phyloP scores from a whole-genome alignment of 2,888 invertebrate genomes.

The Psylliodes chrysocephalus region DNA sequence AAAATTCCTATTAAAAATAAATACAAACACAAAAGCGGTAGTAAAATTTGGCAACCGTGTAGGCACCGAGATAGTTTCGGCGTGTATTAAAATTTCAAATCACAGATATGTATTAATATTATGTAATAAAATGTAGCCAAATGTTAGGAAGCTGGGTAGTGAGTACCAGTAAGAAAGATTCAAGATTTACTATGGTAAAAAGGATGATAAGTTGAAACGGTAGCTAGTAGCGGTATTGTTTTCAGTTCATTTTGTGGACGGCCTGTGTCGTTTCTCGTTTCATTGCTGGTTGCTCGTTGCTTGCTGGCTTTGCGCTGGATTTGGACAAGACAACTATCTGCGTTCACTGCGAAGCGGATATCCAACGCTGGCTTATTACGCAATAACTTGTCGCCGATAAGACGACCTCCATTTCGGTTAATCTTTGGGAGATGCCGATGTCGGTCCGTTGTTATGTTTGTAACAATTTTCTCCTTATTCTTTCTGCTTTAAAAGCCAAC shows the following conservation, averaged over 20 bases:
- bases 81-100: constrained; percentile 17
- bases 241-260: constrained; percentile 17
- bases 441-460: background rate
- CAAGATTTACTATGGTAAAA: constrained; percentile 7
- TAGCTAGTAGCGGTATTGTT: constrained; percentile 21
- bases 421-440: constrained; percentile 18
- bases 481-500: too few species aligned
- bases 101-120: constrained; percentile 3
- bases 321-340: constrained; percentile 25
- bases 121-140: constrained; percentile 2
- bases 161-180: background rate
- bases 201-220: constrained; percentile 17
- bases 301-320: constrained; percentile 24
- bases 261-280: constrained; percentile 12
- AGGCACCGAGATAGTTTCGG: background rate
- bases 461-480: background rate
- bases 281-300: constrained; percentile 12
- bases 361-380: constrained; percentile 14
- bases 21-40: too few species aligned
- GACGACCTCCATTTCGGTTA: constrained; percentile 27
- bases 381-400: constrained; percentile 29
- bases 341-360: constrained; percentile 16
- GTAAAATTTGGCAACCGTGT: constrained; percentile 2
- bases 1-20: too few species aligned
- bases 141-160: constrained; percentile 5